Evolutionary conservation across 2,113 vertebrate species (phyloP).

Genomic region (Antechinus flavipes): DNA sequence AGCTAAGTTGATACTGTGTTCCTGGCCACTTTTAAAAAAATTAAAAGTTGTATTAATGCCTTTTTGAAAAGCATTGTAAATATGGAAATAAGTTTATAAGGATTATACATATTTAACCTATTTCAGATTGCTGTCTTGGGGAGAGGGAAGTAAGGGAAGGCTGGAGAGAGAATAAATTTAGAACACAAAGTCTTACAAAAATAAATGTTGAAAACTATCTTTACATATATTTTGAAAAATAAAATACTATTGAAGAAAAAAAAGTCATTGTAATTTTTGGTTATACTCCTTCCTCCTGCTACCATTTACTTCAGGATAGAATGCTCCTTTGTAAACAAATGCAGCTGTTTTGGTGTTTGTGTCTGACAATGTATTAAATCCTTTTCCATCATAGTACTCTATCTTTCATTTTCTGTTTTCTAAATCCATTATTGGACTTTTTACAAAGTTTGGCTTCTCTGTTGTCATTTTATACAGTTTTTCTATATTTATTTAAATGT

Average conservation of each 20-base stretch:
- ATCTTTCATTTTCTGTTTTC: background rate
- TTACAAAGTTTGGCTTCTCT: background rate
- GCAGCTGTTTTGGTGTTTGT: background rate
- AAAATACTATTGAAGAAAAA: background rate
- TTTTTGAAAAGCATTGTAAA: background rate
- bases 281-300: background rate
- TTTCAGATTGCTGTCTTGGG: no score
- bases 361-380: background rate
- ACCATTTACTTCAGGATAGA: background rate
- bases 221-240: no score
- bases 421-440: background rate
- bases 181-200: no score
- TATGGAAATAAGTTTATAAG: no score
- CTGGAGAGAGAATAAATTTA: no score
- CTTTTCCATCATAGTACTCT: background rate
- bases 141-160: no score
- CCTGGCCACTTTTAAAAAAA: background rate
- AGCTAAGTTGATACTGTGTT: background rate
- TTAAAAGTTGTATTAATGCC: background rate
- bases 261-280: background rate
- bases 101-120: no score
- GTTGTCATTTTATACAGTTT: background rate
- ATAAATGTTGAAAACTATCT: no score
- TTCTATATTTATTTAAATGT: background rate
- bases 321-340: no score